Percentiles rank a stretch among this genome's conserved stretches.
Evolutionary conservation across 2,888 invertebrate genomes (phyloP).

Genomic region (Hypolimnas misippus): DNA sequence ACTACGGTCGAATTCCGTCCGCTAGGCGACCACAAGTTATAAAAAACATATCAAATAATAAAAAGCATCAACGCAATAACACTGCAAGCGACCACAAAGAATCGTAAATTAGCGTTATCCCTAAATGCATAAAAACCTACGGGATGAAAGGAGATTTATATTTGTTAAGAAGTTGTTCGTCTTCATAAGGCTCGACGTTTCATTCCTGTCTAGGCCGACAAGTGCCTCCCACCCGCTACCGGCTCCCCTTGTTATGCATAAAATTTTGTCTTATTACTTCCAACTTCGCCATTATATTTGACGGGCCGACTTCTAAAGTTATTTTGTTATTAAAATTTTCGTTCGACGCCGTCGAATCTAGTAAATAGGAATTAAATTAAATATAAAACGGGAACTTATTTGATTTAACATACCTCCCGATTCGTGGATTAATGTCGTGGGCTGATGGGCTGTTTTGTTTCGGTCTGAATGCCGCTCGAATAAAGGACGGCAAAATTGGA

Average conservation of each 20-base stretch:
- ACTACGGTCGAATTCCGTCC: too few relatives aligned
- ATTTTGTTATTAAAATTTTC: conserved; percentile 84
- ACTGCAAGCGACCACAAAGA: conserved; percentile 8
- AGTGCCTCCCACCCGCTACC: conserved; percentile 69
- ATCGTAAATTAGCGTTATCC: conserved; percentile 68
- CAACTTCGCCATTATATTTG: conserved; percentile 83
- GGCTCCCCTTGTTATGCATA: conserved; percentile 82
- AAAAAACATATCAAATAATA: too few relatives aligned
- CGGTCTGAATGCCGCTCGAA: conserved; percentile 49
- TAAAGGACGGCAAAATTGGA: conserved; percentile 52
- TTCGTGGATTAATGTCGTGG: conserved; percentile 72
- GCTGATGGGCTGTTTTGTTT: conserved; percentile 58
- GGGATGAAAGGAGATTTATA: conserved; percentile 77
- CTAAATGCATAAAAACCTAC: conserved; percentile 59
- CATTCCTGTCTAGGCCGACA: conserved; percentile 82
- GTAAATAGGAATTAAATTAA: too few relatives aligned
- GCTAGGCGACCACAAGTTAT: too few relatives aligned
- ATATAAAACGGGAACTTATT: conserved; percentile 74
- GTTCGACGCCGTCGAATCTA: conserved; percentile 51
- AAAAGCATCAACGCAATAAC: too few relatives aligned
- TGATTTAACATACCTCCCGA: conserved; percentile 78
- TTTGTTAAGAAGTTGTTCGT: conserved; percentile 82
- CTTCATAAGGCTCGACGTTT: conserved; percentile 81
- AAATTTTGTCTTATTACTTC: conserved; percentile 84
- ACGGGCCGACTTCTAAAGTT: conserved; percentile 81